Base-by-base conservation (phyloP, 64 coral and sea anemone species). In the Stylophora pistillata region DNA sequence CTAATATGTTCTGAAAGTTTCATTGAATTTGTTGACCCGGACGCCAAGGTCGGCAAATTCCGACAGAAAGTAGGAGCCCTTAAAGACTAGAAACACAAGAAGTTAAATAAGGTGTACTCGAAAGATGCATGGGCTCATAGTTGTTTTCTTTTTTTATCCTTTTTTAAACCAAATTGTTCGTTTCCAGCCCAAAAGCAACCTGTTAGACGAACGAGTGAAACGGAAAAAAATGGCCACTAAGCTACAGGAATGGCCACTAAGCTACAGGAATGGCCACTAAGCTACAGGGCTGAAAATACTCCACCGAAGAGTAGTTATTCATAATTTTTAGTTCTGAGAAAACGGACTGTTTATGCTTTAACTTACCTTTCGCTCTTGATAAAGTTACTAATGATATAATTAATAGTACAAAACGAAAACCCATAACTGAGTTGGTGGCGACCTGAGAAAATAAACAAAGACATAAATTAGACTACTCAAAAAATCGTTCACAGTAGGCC, bases 331-430 rank as follows among this genome's bases (percentile, higher is more conserved):
- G 7, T 7, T 47, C 3, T 47, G 7, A 47, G 37, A 47, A 7
- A 47, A 47, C 37, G 7, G 1, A 25, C 23, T 68, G 21, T 0
- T 68, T 21, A 26, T n/a, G 12, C 10, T 68, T 65, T 26, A 23
- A 47, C 80, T 64, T 62, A 84, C 80, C 80, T 84, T 84, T 84
- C 80, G 80, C 80, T 84, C 34, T 69, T 63, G 80, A 69, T 53
- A 84, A n/a, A 53, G 61, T 60, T 84, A 84, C 80, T 84, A 84
- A 69, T 69, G 60, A 69, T 84, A 84, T 53, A 68, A 84, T 37
- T 84, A 84, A 84, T 53, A 84, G 21, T 84, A 84, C 27, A 68
- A 69, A 84, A 52, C 80, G 21, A 21, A 84, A 84, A 84, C 80
- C 80, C 80, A 84, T 84, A 84, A 84, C 37, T 84, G 60, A 84